Conservation (phyloP, 2,113 vertebrate species). For the Natator depressus region DNA sequence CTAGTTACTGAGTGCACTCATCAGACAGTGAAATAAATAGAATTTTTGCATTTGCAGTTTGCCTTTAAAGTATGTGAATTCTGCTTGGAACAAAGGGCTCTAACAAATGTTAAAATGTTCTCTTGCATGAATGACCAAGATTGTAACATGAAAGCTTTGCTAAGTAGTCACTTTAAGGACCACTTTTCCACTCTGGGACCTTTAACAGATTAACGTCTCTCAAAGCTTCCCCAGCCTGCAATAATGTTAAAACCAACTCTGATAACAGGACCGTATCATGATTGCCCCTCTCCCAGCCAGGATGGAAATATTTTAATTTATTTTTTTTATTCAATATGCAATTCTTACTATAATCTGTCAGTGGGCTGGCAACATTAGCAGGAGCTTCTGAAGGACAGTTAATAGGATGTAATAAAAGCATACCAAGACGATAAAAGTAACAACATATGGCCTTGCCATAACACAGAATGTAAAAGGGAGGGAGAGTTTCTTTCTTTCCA, state of each 20-base stretch:
- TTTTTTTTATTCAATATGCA: not conserved
- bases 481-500: not conserved
- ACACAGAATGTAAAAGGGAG: not conserved
- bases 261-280: not conserved
- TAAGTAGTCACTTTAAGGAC: slow-evolving; percentile 37
- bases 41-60: slow-evolving; percentile 42
- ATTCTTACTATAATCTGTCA: not conserved
- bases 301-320: not conserved
- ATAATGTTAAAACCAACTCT: not conserved
- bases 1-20: slow-evolving; percentile 2
- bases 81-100: slow-evolving; percentile 26
- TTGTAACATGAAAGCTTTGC: slow-evolving; percentile 2
- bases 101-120: not conserved
- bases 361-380: not conserved
- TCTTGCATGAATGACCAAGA: not conserved
- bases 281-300: not conserved
- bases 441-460: not conserved
- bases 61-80: slow-evolving; percentile 40
- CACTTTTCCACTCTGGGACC: not conserved
- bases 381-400: not conserved
- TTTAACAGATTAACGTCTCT: not conserved
- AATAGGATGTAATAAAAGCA: not conserved
- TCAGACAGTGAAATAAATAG: slow-evolving; percentile 9
- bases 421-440: not conserved
- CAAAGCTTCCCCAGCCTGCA: not conserved